A percentile compares a stretch with the other conserved stretches of the same genome.
phyloP scores from a whole-genome alignment of 2,888 invertebrate genomes.

The Dasypolia templi region DNA sequence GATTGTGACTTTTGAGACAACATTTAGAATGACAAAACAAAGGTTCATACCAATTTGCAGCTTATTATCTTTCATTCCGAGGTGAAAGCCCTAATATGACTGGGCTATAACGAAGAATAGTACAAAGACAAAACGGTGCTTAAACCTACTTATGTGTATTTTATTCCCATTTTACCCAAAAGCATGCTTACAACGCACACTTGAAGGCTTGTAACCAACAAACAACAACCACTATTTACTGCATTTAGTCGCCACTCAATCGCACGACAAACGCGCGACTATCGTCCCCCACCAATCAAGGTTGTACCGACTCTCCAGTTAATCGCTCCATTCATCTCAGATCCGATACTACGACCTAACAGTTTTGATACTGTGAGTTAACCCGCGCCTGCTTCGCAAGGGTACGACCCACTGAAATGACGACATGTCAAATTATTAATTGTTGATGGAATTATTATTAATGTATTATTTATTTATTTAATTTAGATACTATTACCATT shows the following conservation, averaged over 20 bases:
- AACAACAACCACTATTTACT: conserved; percentile 41
- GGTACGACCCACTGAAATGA: too few species aligned
- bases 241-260: conserved; percentile 67
- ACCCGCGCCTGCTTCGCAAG: background rate
- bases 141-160: background rate
- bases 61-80: too few species aligned
- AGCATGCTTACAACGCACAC: background rate
- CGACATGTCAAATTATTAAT: background rate
- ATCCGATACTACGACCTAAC: conserved; percentile 66
- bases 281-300: conserved; percentile 80
- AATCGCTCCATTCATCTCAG: conserved; percentile 77
- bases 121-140: too few species aligned
- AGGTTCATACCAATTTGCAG: too few species aligned
- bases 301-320: conserved; percentile 77
- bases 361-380: conserved; percentile 40
- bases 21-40: too few species aligned
- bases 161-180: background rate
- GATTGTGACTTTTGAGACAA: too few species aligned
- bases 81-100: too few species aligned
- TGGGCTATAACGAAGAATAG: too few species aligned
- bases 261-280: conserved; percentile 71
- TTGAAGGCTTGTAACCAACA: conserved; percentile 22
- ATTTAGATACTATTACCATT: too few species aligned
- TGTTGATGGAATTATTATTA: too few species aligned
- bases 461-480: too few species aligned